phyloP scores from a whole-genome alignment of 1,140 invertebrate genomes.

The Drosophila micromelanica region DNA sequence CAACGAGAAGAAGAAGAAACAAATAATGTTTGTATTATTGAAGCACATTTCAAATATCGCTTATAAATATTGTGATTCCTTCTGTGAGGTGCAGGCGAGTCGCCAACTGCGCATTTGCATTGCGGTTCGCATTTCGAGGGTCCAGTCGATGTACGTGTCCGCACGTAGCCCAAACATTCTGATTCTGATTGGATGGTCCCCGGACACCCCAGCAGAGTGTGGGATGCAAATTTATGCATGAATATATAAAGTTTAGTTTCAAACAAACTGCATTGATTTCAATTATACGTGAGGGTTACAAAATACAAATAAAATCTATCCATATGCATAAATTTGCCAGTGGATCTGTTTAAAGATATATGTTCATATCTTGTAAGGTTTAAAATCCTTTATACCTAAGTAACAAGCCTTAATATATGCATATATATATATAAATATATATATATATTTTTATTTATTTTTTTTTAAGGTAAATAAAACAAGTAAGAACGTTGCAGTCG shows the following conservation, averaged over 20 bases:
- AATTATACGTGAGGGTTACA: conserved; percentile 52
- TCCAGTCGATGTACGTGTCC: conserved; percentile 65
- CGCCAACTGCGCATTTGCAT: conserved; percentile 48
- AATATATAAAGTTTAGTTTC: conserved; percentile 59
- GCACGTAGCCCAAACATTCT: conserved; percentile 51
- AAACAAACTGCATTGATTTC: conserved; percentile 62
- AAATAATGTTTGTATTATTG: conserved; percentile 46
- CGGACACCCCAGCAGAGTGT: conserved; percentile 20
- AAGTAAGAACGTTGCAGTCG: too few relatives aligned
- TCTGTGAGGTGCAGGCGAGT: conserved; percentile 1
- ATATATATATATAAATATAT: neutral
- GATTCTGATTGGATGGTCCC: conserved; percentile 41
- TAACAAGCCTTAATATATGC: neutral
- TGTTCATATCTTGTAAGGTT: neutral
- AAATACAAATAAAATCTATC: neutral
- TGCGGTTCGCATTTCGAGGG: conserved; percentile 53
- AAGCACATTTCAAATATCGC: conserved; percentile 51
- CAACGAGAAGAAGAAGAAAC: conserved; percentile 13
- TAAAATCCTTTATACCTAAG: neutral
- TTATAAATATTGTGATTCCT: conserved; percentile 49
- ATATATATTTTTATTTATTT: too few relatives aligned
- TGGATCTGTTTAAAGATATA: neutral
- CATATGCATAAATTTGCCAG: neutral
- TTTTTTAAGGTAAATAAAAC: too few relatives aligned
- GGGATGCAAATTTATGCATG: conserved; percentile 63